These are phyloP conservation scores for Lophius piscatorius DNA, from an alignment of 2,113 vertebrate species.

Conservation along the genomic window DNA sequence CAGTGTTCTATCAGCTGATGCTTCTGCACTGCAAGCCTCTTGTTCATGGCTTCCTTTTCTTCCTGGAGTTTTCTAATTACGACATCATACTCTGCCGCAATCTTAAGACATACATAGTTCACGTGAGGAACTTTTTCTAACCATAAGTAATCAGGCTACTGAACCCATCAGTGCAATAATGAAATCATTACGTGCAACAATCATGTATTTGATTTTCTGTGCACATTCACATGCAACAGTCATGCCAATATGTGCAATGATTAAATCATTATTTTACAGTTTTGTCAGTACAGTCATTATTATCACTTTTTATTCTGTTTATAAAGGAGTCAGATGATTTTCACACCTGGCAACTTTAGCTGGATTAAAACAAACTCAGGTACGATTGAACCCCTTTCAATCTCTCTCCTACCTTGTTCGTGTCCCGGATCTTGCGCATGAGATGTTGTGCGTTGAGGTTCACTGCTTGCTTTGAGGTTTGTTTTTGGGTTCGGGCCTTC, in stretches of 20 bases:
- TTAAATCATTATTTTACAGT: too few species aligned
- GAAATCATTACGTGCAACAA: neutral
- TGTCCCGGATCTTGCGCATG: conserved; percentile 77
- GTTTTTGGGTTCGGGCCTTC: conserved; percentile 64
- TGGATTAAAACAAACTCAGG: too few species aligned
- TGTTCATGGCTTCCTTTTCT: conserved; percentile 57
- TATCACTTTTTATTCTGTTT: too few species aligned
- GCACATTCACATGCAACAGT: too few species aligned
- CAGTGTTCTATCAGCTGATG: conserved; percentile 65
- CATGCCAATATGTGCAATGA: too few species aligned
- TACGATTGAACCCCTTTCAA: too few species aligned
- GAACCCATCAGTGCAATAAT: neutral
- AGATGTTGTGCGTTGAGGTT: conserved; percentile 72
- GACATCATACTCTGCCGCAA: conserved; percentile 66
- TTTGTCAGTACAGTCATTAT: too few species aligned
- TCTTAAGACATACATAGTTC: conserved; percentile 67
- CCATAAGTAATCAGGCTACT: too few species aligned
- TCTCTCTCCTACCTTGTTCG: conserved; percentile 78
- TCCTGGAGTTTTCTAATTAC: conserved; percentile 77
- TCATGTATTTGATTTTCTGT: neutral
- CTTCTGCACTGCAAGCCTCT: conserved; percentile 73
- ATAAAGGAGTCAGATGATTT: too few species aligned
- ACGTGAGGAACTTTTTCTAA: too few species aligned
- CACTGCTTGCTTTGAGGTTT: conserved; percentile 65
- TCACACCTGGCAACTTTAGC: too few species aligned